phyloP scores from a whole-genome alignment of 2,888 invertebrate genomes.

The Calliscelio sp. region DNA sequence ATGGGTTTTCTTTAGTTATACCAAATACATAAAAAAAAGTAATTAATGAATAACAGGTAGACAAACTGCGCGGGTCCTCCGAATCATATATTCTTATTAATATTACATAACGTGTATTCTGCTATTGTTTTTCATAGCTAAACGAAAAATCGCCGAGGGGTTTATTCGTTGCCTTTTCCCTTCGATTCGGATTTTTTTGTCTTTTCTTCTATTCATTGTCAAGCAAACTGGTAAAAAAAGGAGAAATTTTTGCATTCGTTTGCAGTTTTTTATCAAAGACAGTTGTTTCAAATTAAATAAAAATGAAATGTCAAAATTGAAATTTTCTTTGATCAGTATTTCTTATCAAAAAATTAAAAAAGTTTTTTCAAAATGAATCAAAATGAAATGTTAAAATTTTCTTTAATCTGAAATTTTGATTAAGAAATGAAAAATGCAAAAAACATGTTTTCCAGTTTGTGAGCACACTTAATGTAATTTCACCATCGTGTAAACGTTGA shows the following conservation, averaged over 20 bases:
- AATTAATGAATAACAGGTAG: constrained; percentile 76
- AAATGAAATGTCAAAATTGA: neutral
- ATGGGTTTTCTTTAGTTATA: constrained; percentile 13
- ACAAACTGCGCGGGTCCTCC: constrained; percentile 81
- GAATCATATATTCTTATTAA: constrained; percentile 84
- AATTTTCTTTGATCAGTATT: no score
- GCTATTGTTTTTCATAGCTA: constrained; percentile 84
- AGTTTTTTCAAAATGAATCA: no score
- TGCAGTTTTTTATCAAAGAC: no score
- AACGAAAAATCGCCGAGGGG: constrained; percentile 74
- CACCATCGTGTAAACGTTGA: constrained; percentile 79
- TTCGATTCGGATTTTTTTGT: constrained; percentile 32
- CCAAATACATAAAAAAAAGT: constrained; percentile 73
- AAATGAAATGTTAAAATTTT: no score
- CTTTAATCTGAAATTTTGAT: no score
- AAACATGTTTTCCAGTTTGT: no score
- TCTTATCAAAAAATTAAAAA: no score
- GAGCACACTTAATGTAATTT: constrained; percentile 64
- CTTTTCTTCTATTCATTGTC: constrained; percentile 45
- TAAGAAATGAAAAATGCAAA: no score
- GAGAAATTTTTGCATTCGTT: no score
- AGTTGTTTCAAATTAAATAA: no score
- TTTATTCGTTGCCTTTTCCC: constrained; percentile 72
- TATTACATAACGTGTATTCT: constrained; percentile 84
- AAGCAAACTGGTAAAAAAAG: constrained; percentile 23